Percentiles rank a stretch among this genome's conserved stretches.
These are phyloP conservation scores for Catharus ustulatus DNA, from an alignment of 2,797 vertebrate genomes.

Conservation along the genomic window DNA sequence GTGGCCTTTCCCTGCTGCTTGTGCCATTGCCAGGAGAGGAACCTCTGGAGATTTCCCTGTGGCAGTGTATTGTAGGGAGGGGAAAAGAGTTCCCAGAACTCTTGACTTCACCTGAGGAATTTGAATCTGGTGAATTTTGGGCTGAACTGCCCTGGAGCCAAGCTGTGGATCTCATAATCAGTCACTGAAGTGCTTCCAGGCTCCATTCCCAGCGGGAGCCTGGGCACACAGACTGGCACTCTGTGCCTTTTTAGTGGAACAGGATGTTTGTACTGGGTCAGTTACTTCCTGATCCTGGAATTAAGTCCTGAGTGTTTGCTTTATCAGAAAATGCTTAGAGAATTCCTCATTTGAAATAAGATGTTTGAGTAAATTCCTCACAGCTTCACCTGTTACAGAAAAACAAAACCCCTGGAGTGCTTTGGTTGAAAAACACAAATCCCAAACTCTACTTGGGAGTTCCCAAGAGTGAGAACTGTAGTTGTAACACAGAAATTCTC, in stretches of 20 bases:
- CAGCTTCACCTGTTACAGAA: neutral
- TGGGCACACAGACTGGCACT: neutral
- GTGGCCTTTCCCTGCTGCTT: neutral
- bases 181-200: neutral
- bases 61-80: neutral
- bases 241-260: neutral
- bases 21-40: slow-evolving; percentile 36
- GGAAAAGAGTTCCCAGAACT: neutral
- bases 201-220: neutral
- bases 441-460: neutral
- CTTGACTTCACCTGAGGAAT: slow-evolving; percentile 15
- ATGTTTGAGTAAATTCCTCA: neutral
- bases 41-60: slow-evolving; percentile 36
- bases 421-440: neutral
- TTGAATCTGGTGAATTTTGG: neutral
- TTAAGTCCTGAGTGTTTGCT: neutral
- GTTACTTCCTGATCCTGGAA: neutral
- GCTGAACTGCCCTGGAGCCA: neutral
- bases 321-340: neutral
- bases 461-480: neutral
- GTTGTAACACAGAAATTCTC: neutral
- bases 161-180: neutral
- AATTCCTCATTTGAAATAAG: neutral
- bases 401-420: neutral
- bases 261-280: slow-evolving; percentile 22